phyloP scores from a whole-genome alignment of 2,888 invertebrate genomes.

The Bhutanitis thaidina region DNA sequence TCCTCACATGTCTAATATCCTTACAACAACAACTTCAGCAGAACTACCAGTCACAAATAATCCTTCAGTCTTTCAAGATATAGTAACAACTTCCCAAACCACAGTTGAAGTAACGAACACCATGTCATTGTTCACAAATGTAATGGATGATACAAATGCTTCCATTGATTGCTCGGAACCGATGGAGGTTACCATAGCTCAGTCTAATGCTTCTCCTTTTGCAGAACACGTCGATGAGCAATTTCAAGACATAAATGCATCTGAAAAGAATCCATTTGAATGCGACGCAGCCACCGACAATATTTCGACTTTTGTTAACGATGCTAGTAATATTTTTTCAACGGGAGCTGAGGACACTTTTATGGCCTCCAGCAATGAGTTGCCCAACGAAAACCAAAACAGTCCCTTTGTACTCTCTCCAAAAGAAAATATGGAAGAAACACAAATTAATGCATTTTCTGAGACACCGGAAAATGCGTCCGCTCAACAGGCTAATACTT shows the following conservation, averaged over 20 bases:
- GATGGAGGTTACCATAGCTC: constrained; percentile 29
- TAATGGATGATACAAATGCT: constrained; percentile 30
- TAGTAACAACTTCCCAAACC: constrained; percentile 13
- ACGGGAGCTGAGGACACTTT: constrained; percentile 36
- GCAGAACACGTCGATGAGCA: constrained; percentile 39
- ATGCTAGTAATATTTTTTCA: constrained; percentile 41
- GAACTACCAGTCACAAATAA: not conserved
- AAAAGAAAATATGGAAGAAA: not conserved
- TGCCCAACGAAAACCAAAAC: constrained; percentile 29
- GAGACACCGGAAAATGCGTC: constrained; percentile 34
- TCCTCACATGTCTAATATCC: constrained; percentile 29
- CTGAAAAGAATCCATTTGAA: constrained; percentile 64
- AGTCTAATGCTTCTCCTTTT: constrained; percentile 54
- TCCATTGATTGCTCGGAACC: constrained; percentile 65
- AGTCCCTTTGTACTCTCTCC: constrained; percentile 25
- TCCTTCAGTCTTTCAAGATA: constrained; percentile 26
- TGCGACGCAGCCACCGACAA: constrained; percentile 29
- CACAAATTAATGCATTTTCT: constrained; percentile 1
- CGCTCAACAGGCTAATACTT: constrained; percentile 85
- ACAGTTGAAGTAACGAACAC: constrained; percentile 18
- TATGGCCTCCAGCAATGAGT: constrained; percentile 29
- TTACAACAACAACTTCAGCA: constrained; percentile 33
- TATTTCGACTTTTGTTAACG: constrained; percentile 28
- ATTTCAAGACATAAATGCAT: constrained; percentile 32
- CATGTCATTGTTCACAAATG: constrained; percentile 9